These are phyloP conservation scores for Drosophila equinoxialis DNA, from an alignment of 1,140 invertebrate genomes.

Conservation along the genomic window DNA sequence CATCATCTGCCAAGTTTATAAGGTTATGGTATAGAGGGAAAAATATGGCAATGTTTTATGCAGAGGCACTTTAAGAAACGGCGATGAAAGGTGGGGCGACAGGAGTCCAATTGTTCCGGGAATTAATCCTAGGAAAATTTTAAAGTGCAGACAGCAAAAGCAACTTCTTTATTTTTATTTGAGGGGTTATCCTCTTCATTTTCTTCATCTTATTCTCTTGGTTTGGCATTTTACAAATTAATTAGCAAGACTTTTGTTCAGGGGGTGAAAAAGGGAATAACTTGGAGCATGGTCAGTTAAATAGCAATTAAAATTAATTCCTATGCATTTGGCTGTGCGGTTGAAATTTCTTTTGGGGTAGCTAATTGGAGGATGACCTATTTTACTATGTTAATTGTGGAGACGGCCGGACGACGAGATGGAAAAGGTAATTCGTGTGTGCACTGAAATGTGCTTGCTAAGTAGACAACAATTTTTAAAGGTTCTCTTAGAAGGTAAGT, in stretches of 20 bases:
- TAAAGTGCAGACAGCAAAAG: slow-evolving; percentile 37
- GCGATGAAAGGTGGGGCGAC: not conserved
- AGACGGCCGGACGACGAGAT: not conserved
- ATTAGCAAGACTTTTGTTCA: slow-evolving; percentile 31
- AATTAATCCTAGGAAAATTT: not conserved
- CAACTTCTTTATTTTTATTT: slow-evolving; percentile 14
- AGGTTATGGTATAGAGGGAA: not conserved
- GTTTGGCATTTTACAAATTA: slow-evolving; percentile 39
- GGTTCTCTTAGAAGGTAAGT: too few species aligned
- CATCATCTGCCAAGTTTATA: slow-evolving; percentile 51
- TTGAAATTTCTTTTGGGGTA: slow-evolving; percentile 18
- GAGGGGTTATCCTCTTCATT: not conserved
- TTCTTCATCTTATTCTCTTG: slow-evolving; percentile 6
- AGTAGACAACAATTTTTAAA: not conserved
- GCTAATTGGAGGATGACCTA: slow-evolving; percentile 57
- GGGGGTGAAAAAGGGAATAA: slow-evolving; percentile 24
- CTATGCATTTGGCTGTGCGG: slow-evolving; percentile 60
- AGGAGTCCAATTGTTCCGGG: not conserved
- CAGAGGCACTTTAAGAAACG: not conserved
- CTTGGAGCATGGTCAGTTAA: slow-evolving; percentile 67
- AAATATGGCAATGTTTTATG: not conserved
- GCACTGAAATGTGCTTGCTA: not conserved
- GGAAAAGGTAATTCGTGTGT: too few species aligned
- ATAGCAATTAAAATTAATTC: slow-evolving; percentile 80
- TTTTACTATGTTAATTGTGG: not conserved